Conservation (phyloP, 2,888 invertebrate species). For the Autographa pulchrina region DNA sequence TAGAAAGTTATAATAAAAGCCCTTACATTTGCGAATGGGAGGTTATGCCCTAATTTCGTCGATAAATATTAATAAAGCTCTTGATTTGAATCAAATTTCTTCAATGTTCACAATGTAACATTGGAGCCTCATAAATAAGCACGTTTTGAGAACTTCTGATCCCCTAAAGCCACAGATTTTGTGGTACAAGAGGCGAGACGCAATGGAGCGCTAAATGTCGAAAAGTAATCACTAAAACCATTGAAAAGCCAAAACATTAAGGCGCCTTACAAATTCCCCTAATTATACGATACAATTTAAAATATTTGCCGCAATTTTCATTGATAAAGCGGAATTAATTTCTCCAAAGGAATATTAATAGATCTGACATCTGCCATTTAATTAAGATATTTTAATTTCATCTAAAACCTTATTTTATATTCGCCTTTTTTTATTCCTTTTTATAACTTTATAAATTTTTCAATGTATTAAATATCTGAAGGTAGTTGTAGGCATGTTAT, state of each 20-base stretch:
- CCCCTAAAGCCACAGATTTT: not conserved
- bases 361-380: conserved; percentile 1
- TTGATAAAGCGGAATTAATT: not conserved
- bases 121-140: not conserved
- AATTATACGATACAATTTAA: not conserved
- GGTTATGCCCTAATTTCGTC: not conserved
- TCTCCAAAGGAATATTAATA: not conserved
- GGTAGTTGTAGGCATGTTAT: too few species aligned
- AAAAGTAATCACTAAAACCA: not conserved
- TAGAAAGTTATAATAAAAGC: too few species aligned
- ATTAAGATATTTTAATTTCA: not conserved
- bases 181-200: not conserved
- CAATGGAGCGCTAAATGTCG: not conserved
- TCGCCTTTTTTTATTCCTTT: not conserved
- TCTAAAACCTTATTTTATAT: not conserved
- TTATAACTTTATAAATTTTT: not conserved
- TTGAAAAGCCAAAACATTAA: not conserved
- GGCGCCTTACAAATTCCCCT: not conserved
- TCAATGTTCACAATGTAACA: not conserved
- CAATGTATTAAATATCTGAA: too few species aligned
- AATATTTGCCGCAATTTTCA: not conserved
- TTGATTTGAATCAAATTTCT: not conserved
- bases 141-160: not conserved
- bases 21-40: too few species aligned
- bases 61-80: not conserved